A percentile compares a stretch with the other conserved stretches of the same genome.
Evolutionary conservation across 2,113 vertebrate species (phyloP).

Genomic region (Xiphorhynchus elegans): DNA sequence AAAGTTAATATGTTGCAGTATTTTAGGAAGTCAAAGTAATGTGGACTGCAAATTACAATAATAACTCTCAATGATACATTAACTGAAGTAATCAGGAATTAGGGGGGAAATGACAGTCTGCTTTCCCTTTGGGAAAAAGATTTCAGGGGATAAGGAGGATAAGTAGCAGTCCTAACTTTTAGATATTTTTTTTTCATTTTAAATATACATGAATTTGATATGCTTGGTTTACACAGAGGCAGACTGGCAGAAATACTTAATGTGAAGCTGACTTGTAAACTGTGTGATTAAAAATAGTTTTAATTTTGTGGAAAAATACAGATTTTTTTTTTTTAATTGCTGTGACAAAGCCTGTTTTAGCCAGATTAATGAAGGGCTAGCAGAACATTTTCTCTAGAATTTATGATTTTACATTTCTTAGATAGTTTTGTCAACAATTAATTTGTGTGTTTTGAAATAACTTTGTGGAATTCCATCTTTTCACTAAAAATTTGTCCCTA

Average conservation of each 20-base stretch:
- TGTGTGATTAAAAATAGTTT: not conserved
- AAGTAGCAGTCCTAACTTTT: not conserved
- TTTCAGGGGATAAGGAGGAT: not conserved
- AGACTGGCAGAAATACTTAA: not conserved
- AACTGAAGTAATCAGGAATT: not conserved
- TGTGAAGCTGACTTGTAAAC: not conserved
- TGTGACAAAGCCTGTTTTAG: not conserved
- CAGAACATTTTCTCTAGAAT: not conserved
- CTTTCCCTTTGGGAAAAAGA: not conserved
- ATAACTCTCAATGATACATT: not conserved
- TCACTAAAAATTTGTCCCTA: not conserved
- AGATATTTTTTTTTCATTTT: not conserved
- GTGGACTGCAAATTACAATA: not conserved
- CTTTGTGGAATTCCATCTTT: not conserved
- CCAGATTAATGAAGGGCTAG: not conserved
- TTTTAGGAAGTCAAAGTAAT: not conserved
- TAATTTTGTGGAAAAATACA: not conserved
- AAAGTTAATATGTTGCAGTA: not conserved
- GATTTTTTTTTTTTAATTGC: accelerated
- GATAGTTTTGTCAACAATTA: not conserved
- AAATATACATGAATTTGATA: not conserved
- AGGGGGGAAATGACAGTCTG: not conserved
- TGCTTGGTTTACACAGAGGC: not conserved
- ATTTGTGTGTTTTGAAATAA: not conserved
- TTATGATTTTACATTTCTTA: not conserved